phyloP scores from a whole-genome alignment of 23 tunicate genomes.

The Halocynthia aurantium region DNA sequence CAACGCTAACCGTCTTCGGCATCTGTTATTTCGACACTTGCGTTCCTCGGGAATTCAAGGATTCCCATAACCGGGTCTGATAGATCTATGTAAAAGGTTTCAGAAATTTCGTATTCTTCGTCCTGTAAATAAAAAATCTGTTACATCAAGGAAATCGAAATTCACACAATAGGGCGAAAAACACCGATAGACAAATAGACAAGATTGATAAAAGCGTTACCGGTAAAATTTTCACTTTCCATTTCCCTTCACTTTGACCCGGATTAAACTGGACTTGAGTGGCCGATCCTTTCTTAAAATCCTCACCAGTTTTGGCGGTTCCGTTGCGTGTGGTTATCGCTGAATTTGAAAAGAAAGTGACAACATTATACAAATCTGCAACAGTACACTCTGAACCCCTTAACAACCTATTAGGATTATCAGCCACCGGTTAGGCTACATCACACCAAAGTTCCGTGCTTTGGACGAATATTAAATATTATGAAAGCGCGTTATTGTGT shows the following conservation, averaged over 20 bases:
- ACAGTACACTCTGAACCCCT: too few species aligned
- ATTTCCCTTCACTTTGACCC: conserved; percentile 72
- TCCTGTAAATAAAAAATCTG: conserved; percentile 39
- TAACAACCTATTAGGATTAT: too few species aligned
- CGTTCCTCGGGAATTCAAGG: conserved; percentile 58
- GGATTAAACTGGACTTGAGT: conserved; percentile 98
- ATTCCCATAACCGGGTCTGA: conserved; percentile 98
- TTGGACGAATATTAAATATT: too few species aligned
- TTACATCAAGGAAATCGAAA: background rate
- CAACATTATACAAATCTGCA: too few species aligned
- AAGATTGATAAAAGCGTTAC: conserved; percentile 22
- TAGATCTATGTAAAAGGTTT: conserved; percentile 61
- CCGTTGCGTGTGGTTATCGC: conserved; percentile 74
- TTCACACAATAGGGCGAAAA: background rate
- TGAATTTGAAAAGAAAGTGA: background rate
- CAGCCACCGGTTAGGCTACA: too few species aligned
- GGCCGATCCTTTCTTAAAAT: conserved; percentile 53
- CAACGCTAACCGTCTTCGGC: conserved; percentile 76
- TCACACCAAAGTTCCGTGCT: too few species aligned
- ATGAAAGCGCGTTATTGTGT: too few species aligned
- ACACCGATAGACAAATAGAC: background rate
- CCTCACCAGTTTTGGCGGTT: conserved; percentile 69
- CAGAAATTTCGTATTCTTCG: conserved; percentile 76
- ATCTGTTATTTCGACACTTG: conserved; percentile 69
- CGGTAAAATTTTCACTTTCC: conserved; percentile 87